These are phyloP conservation scores for Synchiropus splendidus DNA, from an alignment of 2,113 vertebrate species.

Conservation along the genomic window DNA sequence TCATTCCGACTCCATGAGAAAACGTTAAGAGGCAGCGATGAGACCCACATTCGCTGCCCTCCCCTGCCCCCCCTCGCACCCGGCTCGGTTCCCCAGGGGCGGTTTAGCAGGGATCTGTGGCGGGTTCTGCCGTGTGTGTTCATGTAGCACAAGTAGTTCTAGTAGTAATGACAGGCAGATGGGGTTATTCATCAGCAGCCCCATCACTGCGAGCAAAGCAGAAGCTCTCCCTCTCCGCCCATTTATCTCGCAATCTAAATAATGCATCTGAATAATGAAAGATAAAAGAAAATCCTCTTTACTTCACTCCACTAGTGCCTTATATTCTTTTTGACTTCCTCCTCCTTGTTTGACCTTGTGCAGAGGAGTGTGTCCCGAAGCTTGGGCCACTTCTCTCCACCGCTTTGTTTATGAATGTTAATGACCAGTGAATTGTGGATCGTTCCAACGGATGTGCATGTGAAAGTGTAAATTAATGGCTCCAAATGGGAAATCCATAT, in stretches of 20 bases:
- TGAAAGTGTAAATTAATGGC: conserved; percentile 17
- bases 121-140: conserved; percentile 25
- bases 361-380: background rate
- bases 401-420: background rate
- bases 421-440: conserved; percentile 2
- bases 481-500: conserved; percentile 23
- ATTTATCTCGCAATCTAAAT: conserved; percentile 23
- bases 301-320: conserved; percentile 13
- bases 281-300: conserved; percentile 25
- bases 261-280: conserved; percentile 24
- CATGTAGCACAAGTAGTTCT: conserved; percentile 22
- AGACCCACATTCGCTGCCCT: conserved; percentile 15
- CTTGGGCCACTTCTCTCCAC: background rate
- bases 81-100: conserved; percentile 19
- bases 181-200: conserved; percentile 47
- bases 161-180: conserved; percentile 40
- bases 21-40: too few species aligned
- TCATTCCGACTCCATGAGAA: too few species aligned
- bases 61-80: background rate
- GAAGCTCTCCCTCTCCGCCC: conserved; percentile 3
- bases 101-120: conserved; percentile 41
- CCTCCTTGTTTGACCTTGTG: background rate
- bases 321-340: conserved; percentile 1
- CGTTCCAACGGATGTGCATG: background rate
- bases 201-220: conserved; percentile 36